Evolutionary conservation across 2,888 invertebrate genomes (phyloP).

Genomic region (Tillus elongatus): DNA sequence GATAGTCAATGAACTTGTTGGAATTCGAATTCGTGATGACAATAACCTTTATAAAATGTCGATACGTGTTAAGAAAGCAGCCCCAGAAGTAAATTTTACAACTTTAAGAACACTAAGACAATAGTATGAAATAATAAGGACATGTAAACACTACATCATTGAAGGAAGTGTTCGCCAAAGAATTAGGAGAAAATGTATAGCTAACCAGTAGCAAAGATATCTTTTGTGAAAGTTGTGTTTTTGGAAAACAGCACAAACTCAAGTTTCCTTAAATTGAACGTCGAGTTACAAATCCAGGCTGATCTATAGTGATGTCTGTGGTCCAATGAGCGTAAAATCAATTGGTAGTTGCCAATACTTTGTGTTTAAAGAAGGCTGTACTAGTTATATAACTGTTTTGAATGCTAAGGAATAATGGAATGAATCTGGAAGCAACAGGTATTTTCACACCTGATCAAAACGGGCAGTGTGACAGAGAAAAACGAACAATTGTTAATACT

Average conservation of each 20-base stretch:
- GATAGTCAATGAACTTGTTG: too few species aligned
- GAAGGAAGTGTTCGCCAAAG: too few species aligned
- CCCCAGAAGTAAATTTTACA: too few species aligned
- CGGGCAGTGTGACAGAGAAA: slow-evolving; percentile 12
- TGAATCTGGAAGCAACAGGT: slow-evolving; percentile 13
- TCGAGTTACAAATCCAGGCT: slow-evolving; percentile 14
- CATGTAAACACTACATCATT: too few species aligned
- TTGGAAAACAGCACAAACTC: slow-evolving; percentile 17
- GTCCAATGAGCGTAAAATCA: slow-evolving; percentile 15
- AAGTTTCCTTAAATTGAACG: slow-evolving; percentile 11
- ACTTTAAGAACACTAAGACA: too few species aligned
- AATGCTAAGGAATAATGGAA: slow-evolving; percentile 16
- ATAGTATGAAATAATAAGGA: too few species aligned
- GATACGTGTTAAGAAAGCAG: too few species aligned
- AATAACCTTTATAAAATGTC: too few species aligned
- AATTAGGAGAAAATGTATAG: too few species aligned
- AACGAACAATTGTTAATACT: slow-evolving; percentile 13
- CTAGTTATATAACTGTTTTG: slow-evolving; percentile 13
- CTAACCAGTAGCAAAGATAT: too few species aligned
- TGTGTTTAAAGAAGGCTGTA: slow-evolving; percentile 15
- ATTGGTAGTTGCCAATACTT: slow-evolving; percentile 16
- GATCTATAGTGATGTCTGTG: slow-evolving; percentile 18
- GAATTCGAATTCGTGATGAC: too few species aligned
- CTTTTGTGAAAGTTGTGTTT: slow-evolving; percentile 19
- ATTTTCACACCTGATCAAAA: slow-evolving; percentile 13